phyloP scores from a whole-genome alignment of 1,140 invertebrate species.

The Heliconius himera region DNA sequence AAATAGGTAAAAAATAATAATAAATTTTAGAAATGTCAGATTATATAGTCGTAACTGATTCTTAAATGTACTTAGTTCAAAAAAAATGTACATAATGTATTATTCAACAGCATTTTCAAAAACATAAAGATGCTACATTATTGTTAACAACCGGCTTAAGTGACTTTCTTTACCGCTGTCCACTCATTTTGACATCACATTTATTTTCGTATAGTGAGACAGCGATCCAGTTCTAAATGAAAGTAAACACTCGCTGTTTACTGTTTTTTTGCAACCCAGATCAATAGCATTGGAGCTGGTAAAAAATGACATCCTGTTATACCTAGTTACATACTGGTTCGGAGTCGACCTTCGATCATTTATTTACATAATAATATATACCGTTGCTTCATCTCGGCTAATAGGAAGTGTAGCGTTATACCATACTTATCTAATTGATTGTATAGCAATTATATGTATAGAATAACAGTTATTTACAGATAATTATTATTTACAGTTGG shows the following conservation, averaged over 20 bases:
- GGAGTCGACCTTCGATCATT: conserved; percentile 55
- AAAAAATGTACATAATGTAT: background rate
- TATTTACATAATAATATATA: conserved; percentile 50
- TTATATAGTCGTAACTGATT: background rate
- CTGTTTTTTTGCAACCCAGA: conserved; percentile 51
- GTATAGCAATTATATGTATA: conserved; percentile 11
- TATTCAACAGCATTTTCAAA: background rate
- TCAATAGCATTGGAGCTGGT: conserved; percentile 35
- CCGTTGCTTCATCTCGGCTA: conserved; percentile 46
- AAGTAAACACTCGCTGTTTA: conserved; percentile 52
- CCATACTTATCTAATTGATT: conserved; percentile 8
- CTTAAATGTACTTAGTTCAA: background rate
- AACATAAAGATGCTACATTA: background rate
- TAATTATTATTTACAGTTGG: background rate
- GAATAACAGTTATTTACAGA: background rate
- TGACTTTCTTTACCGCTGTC: conserved; percentile 26
- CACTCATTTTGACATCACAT: conserved; percentile 30
- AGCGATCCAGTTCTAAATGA: conserved; percentile 58
- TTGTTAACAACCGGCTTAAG: conserved; percentile 12
- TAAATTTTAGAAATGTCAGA: background rate
- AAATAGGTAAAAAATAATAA: too few species aligned
- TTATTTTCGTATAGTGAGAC: conserved; percentile 32
- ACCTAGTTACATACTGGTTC: conserved; percentile 54
- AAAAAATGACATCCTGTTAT: conserved; percentile 61
- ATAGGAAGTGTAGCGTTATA: conserved; percentile 32